phyloP scores from a whole-genome alignment of 2,888 invertebrate species.

The Cryptosula pallasiana region DNA sequence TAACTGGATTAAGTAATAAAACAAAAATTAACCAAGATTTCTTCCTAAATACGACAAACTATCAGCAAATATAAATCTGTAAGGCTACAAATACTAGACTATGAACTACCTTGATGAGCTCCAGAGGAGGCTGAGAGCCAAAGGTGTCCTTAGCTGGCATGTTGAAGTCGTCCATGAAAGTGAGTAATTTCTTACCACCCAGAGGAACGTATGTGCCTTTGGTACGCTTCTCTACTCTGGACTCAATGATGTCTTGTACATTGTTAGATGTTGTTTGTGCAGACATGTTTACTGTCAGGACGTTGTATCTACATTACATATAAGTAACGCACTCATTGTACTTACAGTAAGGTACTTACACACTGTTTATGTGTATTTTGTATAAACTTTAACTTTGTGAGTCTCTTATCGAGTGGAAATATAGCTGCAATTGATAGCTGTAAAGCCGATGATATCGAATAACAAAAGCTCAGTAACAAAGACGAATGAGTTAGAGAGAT shows the following conservation, averaged over 20 bases:
- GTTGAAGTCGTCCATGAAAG: conserved; percentile 86
- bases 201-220: conserved; percentile 76
- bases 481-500: too few species aligned
- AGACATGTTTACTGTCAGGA: conserved; percentile 78
- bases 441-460: too few species aligned
- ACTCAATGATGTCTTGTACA: conserved; percentile 78
- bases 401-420: too few species aligned
- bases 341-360: too few species aligned
- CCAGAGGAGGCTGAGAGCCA: conserved; percentile 82
- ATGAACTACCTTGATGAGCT: conserved; percentile 62
- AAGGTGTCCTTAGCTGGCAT: conserved; percentile 85
- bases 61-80: background rate
- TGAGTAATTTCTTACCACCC: conserved; percentile 74
- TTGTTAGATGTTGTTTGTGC: conserved; percentile 80
- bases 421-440: too few species aligned
- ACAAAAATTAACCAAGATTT: too few species aligned
- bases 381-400: too few species aligned
- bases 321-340: too few species aligned
- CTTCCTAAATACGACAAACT: too few species aligned
- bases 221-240: conserved; percentile 78
- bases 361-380: too few species aligned
- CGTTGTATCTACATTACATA: conserved; percentile 57
- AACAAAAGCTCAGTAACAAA: too few species aligned
- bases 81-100: background rate
- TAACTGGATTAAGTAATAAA: too few species aligned